phyloP scores from a whole-genome alignment of 2,797 vertebrate genomes.

The Muraenolepis orangiensis region DNA sequence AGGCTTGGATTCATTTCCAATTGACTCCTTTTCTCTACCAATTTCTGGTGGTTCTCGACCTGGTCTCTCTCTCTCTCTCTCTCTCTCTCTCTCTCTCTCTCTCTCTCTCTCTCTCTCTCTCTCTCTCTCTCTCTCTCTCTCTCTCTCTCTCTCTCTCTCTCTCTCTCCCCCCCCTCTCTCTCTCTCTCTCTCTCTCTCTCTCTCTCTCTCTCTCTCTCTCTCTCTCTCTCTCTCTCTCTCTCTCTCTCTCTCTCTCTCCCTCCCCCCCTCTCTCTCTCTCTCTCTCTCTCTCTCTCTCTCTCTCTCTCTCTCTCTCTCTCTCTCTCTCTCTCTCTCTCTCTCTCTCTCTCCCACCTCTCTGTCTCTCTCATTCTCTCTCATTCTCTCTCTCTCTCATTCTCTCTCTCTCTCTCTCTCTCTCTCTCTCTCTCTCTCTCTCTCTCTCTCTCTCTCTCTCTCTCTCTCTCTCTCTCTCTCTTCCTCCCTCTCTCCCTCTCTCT shows the following conservation, averaged over 20 bases:
- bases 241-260: constrained; percentile 6
- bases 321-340: constrained; percentile 22
- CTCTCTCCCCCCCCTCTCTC: not conserved
- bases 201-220: constrained; percentile 13
- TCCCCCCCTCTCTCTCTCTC: constrained; percentile 3
- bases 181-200: constrained; percentile 31
- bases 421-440: constrained; percentile 12
- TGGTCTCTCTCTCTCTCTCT: not conserved
- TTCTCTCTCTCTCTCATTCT: constrained; percentile 35
- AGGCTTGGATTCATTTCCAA: constrained; percentile 6
- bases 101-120: not conserved
- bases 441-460: constrained; percentile 11
- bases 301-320: not conserved
- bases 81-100: not conserved
- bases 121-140: no score
- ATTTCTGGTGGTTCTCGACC: not conserved
- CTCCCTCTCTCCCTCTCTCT: not conserved
- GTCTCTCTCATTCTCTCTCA: not conserved
- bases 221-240: constrained; percentile 8
- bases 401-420: constrained; percentile 2
- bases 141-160: no score
- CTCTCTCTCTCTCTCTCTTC: not conserved
- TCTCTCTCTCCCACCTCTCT: constrained; percentile 10
- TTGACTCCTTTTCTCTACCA: constrained; percentile 8
- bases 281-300: not conserved